phyloP scores from a whole-genome alignment of 2,797 vertebrate species.

The Poeciliopsis infans region DNA sequence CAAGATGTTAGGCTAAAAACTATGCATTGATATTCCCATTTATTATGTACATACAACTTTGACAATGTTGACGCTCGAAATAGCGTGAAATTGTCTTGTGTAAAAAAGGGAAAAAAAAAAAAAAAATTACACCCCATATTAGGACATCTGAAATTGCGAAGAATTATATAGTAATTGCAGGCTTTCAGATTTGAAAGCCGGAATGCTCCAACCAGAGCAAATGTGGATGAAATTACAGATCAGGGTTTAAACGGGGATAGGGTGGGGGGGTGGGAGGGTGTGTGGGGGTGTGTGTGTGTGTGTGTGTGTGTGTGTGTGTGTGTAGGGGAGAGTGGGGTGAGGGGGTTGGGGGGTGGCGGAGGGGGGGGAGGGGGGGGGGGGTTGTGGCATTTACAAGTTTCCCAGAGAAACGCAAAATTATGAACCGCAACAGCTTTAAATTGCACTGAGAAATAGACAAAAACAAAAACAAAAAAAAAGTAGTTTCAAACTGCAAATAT shows the following conservation, averaged over 20 bases:
- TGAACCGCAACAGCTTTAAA: conserved; percentile 77
- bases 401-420: conserved; percentile 93
- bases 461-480: conserved; percentile 8
- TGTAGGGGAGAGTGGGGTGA: too few relatives aligned
- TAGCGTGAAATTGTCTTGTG: conserved; percentile 99
- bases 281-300: too few relatives aligned
- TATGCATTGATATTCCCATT: conserved; percentile 99
- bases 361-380: conserved; percentile 70
- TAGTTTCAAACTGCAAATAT: background rate
- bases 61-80: conserved; percentile 99
- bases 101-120: conserved; percentile 74
- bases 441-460: conserved; percentile 78
- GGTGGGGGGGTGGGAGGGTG: conserved; percentile 73
- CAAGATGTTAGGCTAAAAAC: conserved; percentile 99
- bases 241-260: conserved; percentile 98
- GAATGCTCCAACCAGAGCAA: conserved; percentile 98
- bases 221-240: conserved; percentile 99
- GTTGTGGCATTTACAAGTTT: conserved; percentile 98
- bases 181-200: conserved; percentile 99
- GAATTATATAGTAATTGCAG: conserved; percentile 99
- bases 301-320: too few relatives aligned
- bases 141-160: conserved; percentile 99
- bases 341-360: too few relatives aligned
- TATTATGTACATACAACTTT: conserved; percentile 99
- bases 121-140: conserved; percentile 99